Evolutionary conservation across 2,113 vertebrate genomes (phyloP), one percentile per base, ranked within the genome.

Genomic region (Channa maculata): DNA sequence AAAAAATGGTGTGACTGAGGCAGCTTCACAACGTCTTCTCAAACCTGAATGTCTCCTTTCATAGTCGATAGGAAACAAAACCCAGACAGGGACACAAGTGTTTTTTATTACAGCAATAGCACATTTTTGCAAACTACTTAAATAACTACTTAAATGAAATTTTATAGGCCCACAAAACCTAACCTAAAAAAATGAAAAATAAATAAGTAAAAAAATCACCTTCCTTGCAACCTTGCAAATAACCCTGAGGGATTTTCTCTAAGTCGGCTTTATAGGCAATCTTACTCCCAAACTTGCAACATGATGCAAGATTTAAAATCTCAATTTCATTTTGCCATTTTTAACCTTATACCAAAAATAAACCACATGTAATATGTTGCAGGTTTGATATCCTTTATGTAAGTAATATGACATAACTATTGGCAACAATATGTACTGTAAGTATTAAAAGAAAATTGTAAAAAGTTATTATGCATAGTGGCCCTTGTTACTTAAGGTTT

Each of bases 1-100:
- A 67, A 58, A 33, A 65, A 72, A 66, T 38, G 4, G 61, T 57
- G 62, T 61, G 38, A 71, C 24, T 57, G 36, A 78, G 41, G 71
- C 48, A 14, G 45, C 62, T 69, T 67, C 38, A 72, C 73, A 63
- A 24, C 24, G 1, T 24, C 24, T 15, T 45, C 48, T 50, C 39
- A 45, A 24, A 33, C 24, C 51, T 51, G n/a, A 72, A 54, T 37
- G 13, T 9, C 39, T 59, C 9, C 14, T 55, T 36, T 39, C 39
- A 63, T 24, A 5, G 49, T 43, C 24, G 46, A 67, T 0, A 12
- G 9, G 5, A 5, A 52, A 54, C 61, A 62, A 33, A 4, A 24
- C 24, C 1, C 24, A n/a, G 45, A 46, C 2, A 33, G 9, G 45
- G 5, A 41, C 39, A 43, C 1, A 2, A 64, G n/a, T 55, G 10